Conservation (phyloP, 2,113 vertebrate species). For the Hystrix brachyura region DNA sequence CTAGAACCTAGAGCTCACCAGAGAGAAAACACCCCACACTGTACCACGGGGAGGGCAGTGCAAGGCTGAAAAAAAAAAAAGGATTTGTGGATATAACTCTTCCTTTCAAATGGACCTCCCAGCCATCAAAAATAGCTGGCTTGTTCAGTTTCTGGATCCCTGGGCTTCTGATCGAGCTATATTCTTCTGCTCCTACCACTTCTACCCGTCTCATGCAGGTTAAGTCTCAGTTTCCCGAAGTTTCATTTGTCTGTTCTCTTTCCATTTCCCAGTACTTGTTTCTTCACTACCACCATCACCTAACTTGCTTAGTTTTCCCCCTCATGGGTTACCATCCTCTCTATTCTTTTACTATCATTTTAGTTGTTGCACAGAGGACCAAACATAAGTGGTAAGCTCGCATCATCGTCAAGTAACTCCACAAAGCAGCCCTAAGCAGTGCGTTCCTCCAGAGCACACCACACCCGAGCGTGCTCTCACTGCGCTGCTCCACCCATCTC, state of each 20-base stretch:
- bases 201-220: background rate
- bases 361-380: background rate
- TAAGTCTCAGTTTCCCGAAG: background rate
- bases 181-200: background rate
- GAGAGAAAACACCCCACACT: background rate
- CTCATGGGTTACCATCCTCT: background rate
- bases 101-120: background rate
- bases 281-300: background rate
- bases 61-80: background rate
- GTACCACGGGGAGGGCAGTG: too few species aligned
- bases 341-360: background rate
- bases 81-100: background rate
- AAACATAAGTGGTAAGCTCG: background rate
- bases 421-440: background rate
- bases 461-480: background rate
- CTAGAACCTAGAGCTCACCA: background rate
- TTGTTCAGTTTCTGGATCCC: background rate
- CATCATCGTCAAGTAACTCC: background rate
- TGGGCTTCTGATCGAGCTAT: background rate
- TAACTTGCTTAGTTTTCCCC: background rate
- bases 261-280: background rate
- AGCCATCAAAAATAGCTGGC: background rate
- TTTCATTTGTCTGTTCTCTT: background rate
- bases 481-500: background rate
- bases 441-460: background rate